Percentiles rank a stretch among this genome's conserved stretches.
Conservation (phyloP, 2,888 invertebrate genomes). For the Girardia tigrina region DNA sequence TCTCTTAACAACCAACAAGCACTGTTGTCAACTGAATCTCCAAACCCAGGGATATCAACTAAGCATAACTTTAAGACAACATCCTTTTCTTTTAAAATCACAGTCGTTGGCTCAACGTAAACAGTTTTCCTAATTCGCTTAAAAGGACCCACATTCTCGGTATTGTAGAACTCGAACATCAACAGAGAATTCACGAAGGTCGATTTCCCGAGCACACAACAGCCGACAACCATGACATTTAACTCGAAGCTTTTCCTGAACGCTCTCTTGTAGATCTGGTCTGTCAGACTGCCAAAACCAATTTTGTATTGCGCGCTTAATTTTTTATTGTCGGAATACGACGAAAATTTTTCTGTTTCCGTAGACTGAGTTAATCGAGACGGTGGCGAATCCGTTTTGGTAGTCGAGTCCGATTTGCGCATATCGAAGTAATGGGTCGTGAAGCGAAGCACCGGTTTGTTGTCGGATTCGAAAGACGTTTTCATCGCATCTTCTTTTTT, state of each 20-base stretch:
- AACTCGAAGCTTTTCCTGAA: conserved; percentile 38
- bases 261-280: conserved; percentile 36
- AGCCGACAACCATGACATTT: conserved; percentile 52
- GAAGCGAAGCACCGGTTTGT: no score
- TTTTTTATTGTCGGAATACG: no score
- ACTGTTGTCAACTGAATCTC: conserved; percentile 94
- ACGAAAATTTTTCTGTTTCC: no score
- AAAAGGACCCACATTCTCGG: conserved; percentile 84
- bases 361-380: no score
- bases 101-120: conserved; percentile 76
- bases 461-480: no score
- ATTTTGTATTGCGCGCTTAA: no score
- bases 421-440: no score
- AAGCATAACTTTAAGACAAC: conserved; percentile 87
- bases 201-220: conserved; percentile 90
- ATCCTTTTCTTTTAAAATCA: conserved; percentile 84
- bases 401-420: no score
- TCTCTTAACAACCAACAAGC: no score
- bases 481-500: no score
- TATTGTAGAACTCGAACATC: no score
- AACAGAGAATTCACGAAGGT: conserved; percentile 97
- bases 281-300: conserved; percentile 33
- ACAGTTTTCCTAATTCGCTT: conserved; percentile 87
- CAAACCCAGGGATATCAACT: conserved; percentile 97
- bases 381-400: no score